These are phyloP conservation scores for Gymnogyps californianus DNA, from an alignment of 2,113 vertebrate genomes.

Conservation along the genomic window DNA sequence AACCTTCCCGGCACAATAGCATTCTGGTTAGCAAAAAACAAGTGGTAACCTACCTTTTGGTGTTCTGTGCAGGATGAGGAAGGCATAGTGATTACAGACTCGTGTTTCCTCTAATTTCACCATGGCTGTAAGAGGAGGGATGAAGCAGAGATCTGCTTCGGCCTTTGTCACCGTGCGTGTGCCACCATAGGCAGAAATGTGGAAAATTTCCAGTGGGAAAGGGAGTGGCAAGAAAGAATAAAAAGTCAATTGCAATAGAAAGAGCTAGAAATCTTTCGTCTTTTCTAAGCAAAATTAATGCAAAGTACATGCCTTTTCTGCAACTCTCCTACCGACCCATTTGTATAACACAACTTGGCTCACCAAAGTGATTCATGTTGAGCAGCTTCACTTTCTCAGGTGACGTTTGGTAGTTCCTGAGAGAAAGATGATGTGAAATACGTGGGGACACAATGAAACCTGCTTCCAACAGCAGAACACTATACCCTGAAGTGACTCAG, in stretches of 20 bases:
- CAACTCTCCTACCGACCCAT: accelerated
- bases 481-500: background rate
- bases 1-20: background rate
- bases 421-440: background rate
- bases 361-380: background rate
- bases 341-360: background rate
- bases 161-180: background rate
- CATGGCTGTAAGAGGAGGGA: background rate
- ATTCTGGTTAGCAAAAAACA: background rate
- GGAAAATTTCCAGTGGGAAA: constrained; percentile 16
- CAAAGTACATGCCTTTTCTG: background rate
- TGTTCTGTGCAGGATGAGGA: background rate
- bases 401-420: background rate
- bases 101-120: accelerated
- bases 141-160: background rate
- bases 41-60: background rate
- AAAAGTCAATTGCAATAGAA: background rate
- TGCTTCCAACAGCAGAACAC: background rate
- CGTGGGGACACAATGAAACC: accelerated
- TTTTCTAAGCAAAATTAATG: background rate
- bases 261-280: background rate
- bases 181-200: background rate
- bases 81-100: background rate
- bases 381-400: background rate
- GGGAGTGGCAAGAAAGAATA: background rate